Conservation (phyloP, 2,797 vertebrate species). For the Serranus cabrilla region DNA sequence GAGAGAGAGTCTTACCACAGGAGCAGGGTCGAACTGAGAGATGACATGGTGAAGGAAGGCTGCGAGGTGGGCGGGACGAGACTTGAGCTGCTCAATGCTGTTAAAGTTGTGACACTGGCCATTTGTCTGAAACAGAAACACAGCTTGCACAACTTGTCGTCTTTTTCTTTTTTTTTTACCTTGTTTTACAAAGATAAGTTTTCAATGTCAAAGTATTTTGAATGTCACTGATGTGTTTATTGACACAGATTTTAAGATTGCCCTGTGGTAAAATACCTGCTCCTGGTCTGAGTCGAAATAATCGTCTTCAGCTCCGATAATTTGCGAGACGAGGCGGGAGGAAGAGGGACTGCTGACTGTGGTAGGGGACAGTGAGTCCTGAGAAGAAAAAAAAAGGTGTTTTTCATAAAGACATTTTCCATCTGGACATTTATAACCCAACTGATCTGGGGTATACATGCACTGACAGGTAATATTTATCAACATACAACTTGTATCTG, state of each 20-base stretch:
- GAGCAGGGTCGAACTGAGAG: constrained; percentile 96
- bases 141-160: accelerated
- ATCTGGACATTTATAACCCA: background rate
- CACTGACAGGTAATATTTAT: background rate
- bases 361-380: constrained; percentile 90
- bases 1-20: constrained; percentile 85
- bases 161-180: background rate
- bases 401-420: background rate
- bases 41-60: constrained; percentile 97
- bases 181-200: background rate
- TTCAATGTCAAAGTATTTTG: background rate
- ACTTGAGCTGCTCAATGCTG: constrained; percentile 95
- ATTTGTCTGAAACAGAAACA: constrained; percentile 86
- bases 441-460: background rate
- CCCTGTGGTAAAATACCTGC: constrained; percentile 84
- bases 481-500: background rate
- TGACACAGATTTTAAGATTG: background rate
- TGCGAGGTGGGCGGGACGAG: constrained; percentile 95
- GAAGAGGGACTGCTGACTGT: constrained; percentile 87
- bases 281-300: constrained; percentile 96
- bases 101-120: constrained; percentile 97
- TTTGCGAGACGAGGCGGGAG: constrained; percentile 85
- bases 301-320: constrained; percentile 96
- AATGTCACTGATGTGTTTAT: background rate
- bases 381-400: constrained; percentile 22